phyloP scores from a whole-genome alignment of 2,888 invertebrate genomes.

The Tinea semifulvella region DNA sequence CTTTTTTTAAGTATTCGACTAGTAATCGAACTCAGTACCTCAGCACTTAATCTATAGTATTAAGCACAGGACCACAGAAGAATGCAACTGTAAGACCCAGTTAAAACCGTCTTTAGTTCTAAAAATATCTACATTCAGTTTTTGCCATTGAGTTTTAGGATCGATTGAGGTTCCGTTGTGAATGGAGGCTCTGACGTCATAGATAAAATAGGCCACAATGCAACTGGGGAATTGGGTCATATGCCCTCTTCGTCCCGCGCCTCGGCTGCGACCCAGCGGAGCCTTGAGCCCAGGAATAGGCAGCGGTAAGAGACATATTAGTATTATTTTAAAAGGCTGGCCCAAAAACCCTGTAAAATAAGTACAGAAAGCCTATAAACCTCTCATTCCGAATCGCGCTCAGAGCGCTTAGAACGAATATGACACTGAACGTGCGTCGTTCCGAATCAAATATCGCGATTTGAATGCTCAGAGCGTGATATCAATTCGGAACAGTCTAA shows the following conservation, averaged over 20 bases:
- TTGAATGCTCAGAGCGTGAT: no score
- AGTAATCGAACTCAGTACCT: no score
- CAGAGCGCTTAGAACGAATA: no score
- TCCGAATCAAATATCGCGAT: no score
- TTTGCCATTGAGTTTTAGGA: conserved; percentile 50
- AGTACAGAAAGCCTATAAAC: no score
- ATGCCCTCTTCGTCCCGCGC: conserved; percentile 29
- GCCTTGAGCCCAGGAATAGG: conserved; percentile 1
- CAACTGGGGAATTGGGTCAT: conserved; percentile 47
- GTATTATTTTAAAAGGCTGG: no score
- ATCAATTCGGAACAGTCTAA: no score
- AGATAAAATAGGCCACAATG: conserved; percentile 51
- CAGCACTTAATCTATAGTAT: no score
- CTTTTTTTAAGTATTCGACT: not conserved
- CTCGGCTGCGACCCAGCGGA: conserved; percentile 19
- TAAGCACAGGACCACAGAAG: no score
- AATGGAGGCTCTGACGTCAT: conserved; percentile 58
- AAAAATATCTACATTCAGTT: conserved; percentile 55
- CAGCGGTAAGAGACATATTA: not conserved
- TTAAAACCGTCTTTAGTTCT: conserved; percentile 31
- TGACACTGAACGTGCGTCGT: no score
- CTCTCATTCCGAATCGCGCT: no score
- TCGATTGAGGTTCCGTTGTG: conserved; percentile 56
- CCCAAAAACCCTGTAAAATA: no score
- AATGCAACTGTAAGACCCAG: conserved; percentile 2